Conservation (phyloP, 2,797 vertebrate genomes). For the Semaprochilodus insignis region DNA sequence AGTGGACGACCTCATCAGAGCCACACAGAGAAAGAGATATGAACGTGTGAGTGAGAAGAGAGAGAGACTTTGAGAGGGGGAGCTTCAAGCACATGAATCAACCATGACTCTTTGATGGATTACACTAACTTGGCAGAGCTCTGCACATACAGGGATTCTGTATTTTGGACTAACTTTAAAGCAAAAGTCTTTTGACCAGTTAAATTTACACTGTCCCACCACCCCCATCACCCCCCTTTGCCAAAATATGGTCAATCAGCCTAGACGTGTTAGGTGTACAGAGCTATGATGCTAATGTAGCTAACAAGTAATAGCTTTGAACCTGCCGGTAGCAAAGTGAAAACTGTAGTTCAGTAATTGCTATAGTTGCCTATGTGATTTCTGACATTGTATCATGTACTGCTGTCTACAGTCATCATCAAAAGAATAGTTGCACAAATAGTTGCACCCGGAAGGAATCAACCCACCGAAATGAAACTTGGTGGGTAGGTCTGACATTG, state of each 20-base stretch:
- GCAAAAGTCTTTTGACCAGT: too few relatives aligned
- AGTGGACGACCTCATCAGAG: not conserved
- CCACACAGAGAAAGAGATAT: conserved; percentile 1
- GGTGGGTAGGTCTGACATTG: too few relatives aligned
- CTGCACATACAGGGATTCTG: not conserved
- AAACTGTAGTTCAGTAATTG: too few relatives aligned
- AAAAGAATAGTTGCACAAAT: not conserved
- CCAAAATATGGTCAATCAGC: not conserved
- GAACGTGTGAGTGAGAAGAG: not conserved
- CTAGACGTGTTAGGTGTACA: not conserved
- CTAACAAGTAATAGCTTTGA: not conserved
- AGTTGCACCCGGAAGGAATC: too few relatives aligned
- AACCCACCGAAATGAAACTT: too few relatives aligned
- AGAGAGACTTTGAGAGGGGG: not conserved
- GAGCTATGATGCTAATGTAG: not conserved
- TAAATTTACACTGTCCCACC: too few relatives aligned
- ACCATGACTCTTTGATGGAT: conserved; percentile 1
- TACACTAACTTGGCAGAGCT: not conserved
- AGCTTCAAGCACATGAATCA: conserved; percentile 4
- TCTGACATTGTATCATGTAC: not conserved
- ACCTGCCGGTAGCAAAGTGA: too few relatives aligned
- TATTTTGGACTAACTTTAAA: not conserved
- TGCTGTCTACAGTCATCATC: not conserved
- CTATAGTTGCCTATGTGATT: too few relatives aligned
- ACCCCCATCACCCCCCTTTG: too few relatives aligned